Percentiles rank a stretch among this genome's conserved stretches.
Conservation (phyloP, 2,113 vertebrate genomes). For the Melanocharis versteri region DNA sequence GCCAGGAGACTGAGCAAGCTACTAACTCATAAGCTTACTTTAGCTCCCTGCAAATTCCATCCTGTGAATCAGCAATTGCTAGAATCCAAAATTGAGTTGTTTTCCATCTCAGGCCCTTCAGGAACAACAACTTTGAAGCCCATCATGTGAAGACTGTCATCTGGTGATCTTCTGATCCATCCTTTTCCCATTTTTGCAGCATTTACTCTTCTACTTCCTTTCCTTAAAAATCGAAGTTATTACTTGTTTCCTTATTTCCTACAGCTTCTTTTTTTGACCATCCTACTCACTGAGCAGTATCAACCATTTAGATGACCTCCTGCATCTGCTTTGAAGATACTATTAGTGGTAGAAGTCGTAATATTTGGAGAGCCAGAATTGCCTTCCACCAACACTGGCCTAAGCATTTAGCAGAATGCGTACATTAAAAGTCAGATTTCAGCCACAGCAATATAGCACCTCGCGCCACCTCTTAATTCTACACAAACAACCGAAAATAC, state of each 20-base stretch:
- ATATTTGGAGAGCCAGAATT: neutral
- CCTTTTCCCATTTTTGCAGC: neutral
- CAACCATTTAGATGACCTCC: neutral
- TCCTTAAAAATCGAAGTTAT: neutral
- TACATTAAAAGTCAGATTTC: neutral
- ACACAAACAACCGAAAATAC: neutral
- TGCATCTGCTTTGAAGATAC: neutral
- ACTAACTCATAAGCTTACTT: neutral
- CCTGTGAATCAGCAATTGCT: neutral
- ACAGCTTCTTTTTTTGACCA: neutral
- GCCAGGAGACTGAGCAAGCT: neutral
- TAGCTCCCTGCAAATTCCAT: neutral
- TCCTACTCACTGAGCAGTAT: neutral
- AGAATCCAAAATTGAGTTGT: neutral
- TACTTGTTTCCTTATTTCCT: neutral
- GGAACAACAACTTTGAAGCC: neutral
- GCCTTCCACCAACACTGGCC: neutral
- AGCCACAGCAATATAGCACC: neutral
- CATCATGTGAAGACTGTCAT: neutral
- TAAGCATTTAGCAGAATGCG: neutral
- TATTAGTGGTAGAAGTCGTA: neutral
- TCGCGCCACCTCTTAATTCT: neutral
- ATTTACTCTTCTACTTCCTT: neutral
- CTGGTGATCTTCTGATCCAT: neutral
- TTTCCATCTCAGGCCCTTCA: neutral